Evolutionary conservation across 2,797 vertebrate genomes (phyloP), one percentile per base, ranked within the genome.

Genomic region (Chelidonichthys spinosus): DNA sequence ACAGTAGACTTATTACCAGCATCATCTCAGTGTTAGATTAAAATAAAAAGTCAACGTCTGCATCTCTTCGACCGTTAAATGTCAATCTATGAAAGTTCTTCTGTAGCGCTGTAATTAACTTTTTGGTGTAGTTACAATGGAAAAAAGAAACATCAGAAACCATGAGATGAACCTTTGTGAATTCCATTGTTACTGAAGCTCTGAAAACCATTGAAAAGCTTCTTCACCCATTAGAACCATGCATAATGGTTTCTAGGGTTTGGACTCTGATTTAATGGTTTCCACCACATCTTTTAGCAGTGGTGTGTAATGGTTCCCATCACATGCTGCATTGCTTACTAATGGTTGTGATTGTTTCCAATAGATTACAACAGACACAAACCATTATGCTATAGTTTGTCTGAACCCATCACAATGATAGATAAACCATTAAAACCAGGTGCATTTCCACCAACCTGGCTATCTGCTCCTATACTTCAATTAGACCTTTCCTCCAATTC

Each of bases 1-100:
- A 65, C 81, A 75, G 59, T 37, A 37, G 55, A 44, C 52, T 44
- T 84, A 59, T 86, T 86, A 82, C 52, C 69, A 81, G 59, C 65
- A 18, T 79, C 64, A 62, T 61, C 74, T 81, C 68, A 0, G 66
- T 49, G 7, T 70, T 69, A 82, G 81, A 85, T 84, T 69, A 86
- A 81, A 81, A 62, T 80, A 73, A 75, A 75, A 84, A 77, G 76
- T 85, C 73, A 64, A 69, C 82, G 63, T 83, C 55, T 82, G 63
- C 70, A 49, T 77, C 72, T 85, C 50, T 69, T 3, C 33, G 4
- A 53, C 64, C 9, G 69, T 76, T 84, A 88, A 88, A 91, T 90
- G 88, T 90, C 85, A 87, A 10, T 71, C 75, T 64, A 62, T 61
- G 56, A 55, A 66, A 42, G 64, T 75, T 60, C 46, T 49, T 75